phyloP scores from a whole-genome alignment of 2,888 invertebrate species.

The Lithophane semibrunnea region DNA sequence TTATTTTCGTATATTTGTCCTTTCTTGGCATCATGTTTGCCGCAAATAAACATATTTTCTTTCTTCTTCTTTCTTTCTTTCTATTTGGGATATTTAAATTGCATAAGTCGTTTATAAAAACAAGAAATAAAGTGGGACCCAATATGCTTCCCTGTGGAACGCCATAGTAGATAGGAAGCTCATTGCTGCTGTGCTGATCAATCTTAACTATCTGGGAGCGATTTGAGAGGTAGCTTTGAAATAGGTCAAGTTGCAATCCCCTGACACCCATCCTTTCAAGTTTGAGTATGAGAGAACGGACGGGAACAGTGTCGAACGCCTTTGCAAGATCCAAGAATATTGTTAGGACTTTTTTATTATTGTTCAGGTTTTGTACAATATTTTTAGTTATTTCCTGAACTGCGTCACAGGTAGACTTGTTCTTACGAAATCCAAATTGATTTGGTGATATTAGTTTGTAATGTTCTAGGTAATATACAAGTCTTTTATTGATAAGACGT shows the following conservation, averaged over 20 bases:
- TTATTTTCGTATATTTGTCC: no score
- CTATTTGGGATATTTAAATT: slow-evolving; percentile 16
- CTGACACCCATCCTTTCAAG: slow-evolving; percentile 31
- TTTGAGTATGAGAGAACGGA: slow-evolving; percentile 26
- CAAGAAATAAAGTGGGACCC: slow-evolving; percentile 30
- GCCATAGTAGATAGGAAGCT: slow-evolving; percentile 20
- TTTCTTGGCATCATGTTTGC: no score
- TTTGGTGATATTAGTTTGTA: no score
- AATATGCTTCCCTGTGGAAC: slow-evolving; percentile 44
- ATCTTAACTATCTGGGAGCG: slow-evolving; percentile 24
- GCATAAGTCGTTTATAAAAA: slow-evolving; percentile 29
- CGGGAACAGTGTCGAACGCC: not conserved
- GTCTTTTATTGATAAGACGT: no score
- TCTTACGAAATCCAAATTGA: not conserved
- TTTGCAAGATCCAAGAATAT: slow-evolving; percentile 39
- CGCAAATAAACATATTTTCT: no score
- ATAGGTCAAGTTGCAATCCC: slow-evolving; percentile 17
- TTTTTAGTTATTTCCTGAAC: not conserved
- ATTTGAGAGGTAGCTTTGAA: slow-evolving; percentile 27
- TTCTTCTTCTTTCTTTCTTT: no score
- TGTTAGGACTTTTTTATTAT: slow-evolving; percentile 16
- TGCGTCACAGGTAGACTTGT: not conserved
- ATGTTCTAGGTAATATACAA: no score
- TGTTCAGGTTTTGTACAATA: not conserved
- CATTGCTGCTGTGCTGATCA: slow-evolving; percentile 5